Percentiles rank a stretch among this genome's conserved stretches.
Evolutionary conservation across 2,888 invertebrate species (phyloP).

Genomic region (Drosophila borealis): DNA sequence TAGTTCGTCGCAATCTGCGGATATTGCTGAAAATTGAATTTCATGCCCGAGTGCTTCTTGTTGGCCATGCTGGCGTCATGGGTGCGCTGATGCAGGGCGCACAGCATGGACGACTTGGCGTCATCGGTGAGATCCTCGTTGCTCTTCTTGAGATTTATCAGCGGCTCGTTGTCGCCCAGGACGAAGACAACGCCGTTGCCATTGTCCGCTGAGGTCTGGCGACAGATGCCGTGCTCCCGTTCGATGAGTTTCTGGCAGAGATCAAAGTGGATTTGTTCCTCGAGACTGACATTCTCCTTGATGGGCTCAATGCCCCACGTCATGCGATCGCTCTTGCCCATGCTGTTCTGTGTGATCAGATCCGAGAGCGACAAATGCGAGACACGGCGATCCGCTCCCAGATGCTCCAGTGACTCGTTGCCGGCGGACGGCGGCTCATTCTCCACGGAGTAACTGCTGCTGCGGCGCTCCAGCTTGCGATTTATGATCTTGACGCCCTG

Average conservation of each 20-base stretch:
- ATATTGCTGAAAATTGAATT: conserved; percentile 90
- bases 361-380: conserved; percentile 83
- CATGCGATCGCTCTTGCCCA: conserved; percentile 83
- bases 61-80: conserved; percentile 67
- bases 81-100: conserved; percentile 80
- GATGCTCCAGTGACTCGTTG: conserved; percentile 31
- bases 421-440: conserved; percentile 24
- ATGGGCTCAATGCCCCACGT: conserved; percentile 84
- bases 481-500: conserved; percentile 70
- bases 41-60: conserved; percentile 87
- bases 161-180: conserved; percentile 89
- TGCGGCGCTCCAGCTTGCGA: conserved; percentile 72
- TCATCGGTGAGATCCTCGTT: conserved; percentile 81
- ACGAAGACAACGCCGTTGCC: conserved; percentile 88
- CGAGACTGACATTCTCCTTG: conserved; percentile 82
- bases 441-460: conserved; percentile 72
- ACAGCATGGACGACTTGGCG: conserved; percentile 58
- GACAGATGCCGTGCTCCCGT: conserved; percentile 71
- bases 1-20: conserved; percentile 91
- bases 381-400: conserved; percentile 60
- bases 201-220: conserved; percentile 59
- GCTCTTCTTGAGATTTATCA: conserved; percentile 87
- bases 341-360: conserved; percentile 84
- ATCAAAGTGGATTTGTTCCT: conserved; percentile 82
- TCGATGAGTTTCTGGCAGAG: conserved; percentile 77